These are phyloP conservation scores for Stictocephala bisonia DNA, from an alignment of 2,888 invertebrate species.

Conservation along the genomic window DNA sequence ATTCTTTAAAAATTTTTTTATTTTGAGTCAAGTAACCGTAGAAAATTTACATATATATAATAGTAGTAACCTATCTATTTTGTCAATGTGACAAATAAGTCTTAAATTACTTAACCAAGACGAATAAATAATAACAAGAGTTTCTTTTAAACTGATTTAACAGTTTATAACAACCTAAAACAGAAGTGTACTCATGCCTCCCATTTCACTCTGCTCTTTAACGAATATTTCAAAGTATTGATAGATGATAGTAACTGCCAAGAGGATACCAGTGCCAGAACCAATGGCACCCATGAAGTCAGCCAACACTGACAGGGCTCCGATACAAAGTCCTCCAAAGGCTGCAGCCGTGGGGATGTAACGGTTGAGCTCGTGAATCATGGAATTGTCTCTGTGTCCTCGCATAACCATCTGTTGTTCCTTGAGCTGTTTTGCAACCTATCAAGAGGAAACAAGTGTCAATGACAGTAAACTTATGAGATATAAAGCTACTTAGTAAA, in stretches of 20 bases:
- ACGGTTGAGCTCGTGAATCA: slow-evolving; percentile 99
- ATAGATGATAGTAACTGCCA: slow-evolving; percentile 99
- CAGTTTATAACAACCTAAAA: slow-evolving; percentile 76
- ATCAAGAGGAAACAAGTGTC: no score
- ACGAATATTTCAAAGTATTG: slow-evolving; percentile 99
- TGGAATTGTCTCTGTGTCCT: slow-evolving; percentile 98
- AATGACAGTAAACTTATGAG: no score
- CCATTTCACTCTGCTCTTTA: slow-evolving; percentile 99
- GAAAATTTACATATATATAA: no score
- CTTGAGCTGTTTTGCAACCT: slow-evolving; percentile 99
- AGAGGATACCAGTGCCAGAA: slow-evolving; percentile 96
- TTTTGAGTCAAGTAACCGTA: no score
- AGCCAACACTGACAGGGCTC: slow-evolving; percentile 97
- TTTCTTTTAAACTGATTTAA: slow-evolving; percentile 16
- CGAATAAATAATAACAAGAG: slow-evolving; percentile 35
- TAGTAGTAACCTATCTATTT: no score
- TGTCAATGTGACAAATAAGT: slow-evolving; percentile 40
- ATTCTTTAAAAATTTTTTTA: no score
- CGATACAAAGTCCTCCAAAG: slow-evolving; percentile 98
- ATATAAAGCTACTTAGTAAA: no score
- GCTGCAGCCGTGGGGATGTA: slow-evolving; percentile 99
- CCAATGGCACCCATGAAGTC: slow-evolving; percentile 99
- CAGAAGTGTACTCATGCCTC: slow-evolving; percentile 96
- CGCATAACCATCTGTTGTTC: slow-evolving; percentile 99
- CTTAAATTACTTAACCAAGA: slow-evolving; percentile 31